Percentiles rank a stretch among this genome's conserved stretches.
phyloP scores from a whole-genome alignment of 1,140 invertebrate species.

The Catajapyx aquilonaris region DNA sequence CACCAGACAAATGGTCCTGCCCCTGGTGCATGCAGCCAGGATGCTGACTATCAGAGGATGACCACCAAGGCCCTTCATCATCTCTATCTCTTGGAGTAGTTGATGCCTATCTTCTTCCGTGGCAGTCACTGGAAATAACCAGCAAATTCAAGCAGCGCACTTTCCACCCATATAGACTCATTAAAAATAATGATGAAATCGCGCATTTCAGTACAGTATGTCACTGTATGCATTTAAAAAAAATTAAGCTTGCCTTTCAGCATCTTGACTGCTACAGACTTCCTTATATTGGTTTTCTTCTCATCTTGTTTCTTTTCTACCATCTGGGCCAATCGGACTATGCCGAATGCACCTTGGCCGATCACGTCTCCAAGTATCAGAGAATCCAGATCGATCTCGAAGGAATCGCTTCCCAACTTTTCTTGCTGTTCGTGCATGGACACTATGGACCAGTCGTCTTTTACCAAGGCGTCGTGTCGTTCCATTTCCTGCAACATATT shows the following conservation, averaged over 20 bases:
- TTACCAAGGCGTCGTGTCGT: neutral
- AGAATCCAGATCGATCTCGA: slow-evolving; percentile 20
- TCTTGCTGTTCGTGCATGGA: slow-evolving; percentile 17
- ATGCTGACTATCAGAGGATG: slow-evolving; percentile 1
- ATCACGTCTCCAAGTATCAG: slow-evolving; percentile 19
- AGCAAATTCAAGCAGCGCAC: too few species aligned
- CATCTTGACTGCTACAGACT: slow-evolving; percentile 2
- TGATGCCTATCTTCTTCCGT: neutral
- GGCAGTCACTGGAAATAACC: neutral
- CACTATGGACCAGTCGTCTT: neutral
- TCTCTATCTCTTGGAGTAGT: neutral
- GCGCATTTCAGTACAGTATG: too few species aligned
- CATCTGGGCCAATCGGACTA: slow-evolving; percentile 15
- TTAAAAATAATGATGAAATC: too few species aligned
- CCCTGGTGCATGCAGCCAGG: neutral
- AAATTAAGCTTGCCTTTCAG: neutral
- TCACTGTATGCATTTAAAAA: too few species aligned
- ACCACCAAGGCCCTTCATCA: neutral
- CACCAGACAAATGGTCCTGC: neutral
- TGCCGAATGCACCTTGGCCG: slow-evolving; percentile 25
- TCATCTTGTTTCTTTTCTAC: neutral
- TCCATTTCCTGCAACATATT: neutral
- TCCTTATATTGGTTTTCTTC: neutral
- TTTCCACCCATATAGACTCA: too few species aligned
- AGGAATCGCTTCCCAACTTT: slow-evolving; percentile 26